Percentiles rank a stretch among this genome's conserved stretches.
Evolutionary conservation across 2,113 vertebrate genomes (phyloP).

Genomic region (Cyprinodon brontotheroides): DNA sequence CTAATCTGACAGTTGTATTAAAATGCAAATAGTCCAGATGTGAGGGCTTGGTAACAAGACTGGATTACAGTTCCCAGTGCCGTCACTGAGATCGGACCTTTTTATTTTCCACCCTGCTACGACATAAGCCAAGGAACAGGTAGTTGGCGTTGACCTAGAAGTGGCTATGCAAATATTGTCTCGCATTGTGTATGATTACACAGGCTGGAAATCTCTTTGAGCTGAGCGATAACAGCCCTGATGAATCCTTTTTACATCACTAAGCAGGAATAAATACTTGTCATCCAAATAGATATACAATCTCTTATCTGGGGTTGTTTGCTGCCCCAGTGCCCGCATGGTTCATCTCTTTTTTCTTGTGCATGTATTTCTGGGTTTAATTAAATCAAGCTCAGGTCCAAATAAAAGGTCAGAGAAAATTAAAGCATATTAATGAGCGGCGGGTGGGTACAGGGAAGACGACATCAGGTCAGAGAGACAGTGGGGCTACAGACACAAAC

Average conservation of each 20-base stretch:
- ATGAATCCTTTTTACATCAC: slow-evolving; percentile 49
- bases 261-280: slow-evolving; percentile 55
- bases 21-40: slow-evolving; percentile 79
- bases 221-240: slow-evolving; percentile 33
- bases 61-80: slow-evolving; percentile 65
- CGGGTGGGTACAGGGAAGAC: slow-evolving; percentile 50
- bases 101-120: not conserved
- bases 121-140: slow-evolving; percentile 61
- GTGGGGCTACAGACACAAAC: slow-evolving; percentile 39
- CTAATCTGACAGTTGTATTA: slow-evolving; percentile 77
- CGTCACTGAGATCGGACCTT: slow-evolving; percentile 8
- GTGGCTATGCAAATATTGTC: slow-evolving; percentile 64
- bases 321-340: slow-evolving; percentile 13
- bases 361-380: slow-evolving; percentile 40
- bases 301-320: slow-evolving; percentile 36
- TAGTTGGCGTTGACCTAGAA: slow-evolving; percentile 62
- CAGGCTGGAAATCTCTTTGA: slow-evolving; percentile 41
- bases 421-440: slow-evolving; percentile 76
- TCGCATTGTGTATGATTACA: slow-evolving; percentile 25
- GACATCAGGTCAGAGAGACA: slow-evolving; percentile 65
- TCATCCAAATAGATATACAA: slow-evolving; percentile 32
- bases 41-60: slow-evolving; percentile 69
- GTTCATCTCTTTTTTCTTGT: slow-evolving; percentile 40
- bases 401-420: slow-evolving; percentile 74
- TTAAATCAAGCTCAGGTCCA: slow-evolving; percentile 62